Conservation (phyloP, 2,888 invertebrate genomes). For the Troides helena region DNA sequence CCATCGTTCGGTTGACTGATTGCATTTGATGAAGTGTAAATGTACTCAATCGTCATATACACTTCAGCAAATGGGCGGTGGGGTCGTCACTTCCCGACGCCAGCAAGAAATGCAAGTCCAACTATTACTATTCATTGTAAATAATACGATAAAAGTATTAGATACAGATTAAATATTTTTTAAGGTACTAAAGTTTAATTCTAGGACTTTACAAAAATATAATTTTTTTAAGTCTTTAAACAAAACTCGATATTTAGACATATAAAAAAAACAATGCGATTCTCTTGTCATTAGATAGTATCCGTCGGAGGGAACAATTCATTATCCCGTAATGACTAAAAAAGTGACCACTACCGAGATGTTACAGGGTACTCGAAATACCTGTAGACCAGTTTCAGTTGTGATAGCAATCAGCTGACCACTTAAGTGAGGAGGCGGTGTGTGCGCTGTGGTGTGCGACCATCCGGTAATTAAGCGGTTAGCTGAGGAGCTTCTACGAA, state of each 20-base stretch:
- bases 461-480: constrained; percentile 20
- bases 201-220: too few relatives aligned
- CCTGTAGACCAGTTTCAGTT: constrained; percentile 22
- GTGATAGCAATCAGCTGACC: constrained; percentile 21
- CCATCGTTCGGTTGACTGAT: too few relatives aligned
- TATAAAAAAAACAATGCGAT: neutral
- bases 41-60: too few relatives aligned
- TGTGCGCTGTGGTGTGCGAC: neutral
- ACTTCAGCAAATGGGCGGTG: too few relatives aligned
- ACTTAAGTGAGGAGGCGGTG: constrained; percentile 14
- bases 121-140: too few relatives aligned
- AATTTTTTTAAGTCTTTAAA: too few relatives aligned
- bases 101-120: too few relatives aligned
- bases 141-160: too few relatives aligned
- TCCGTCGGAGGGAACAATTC: neutral
- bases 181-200: too few relatives aligned
- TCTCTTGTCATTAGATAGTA: neutral
- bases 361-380: constrained; percentile 18
- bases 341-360: constrained; percentile 7
- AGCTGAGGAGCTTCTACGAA: constrained; percentile 16
- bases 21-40: too few relatives aligned
- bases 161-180: too few relatives aligned
- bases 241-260: neutral
- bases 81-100: too few relatives aligned
- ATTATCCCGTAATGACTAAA: constrained; percentile 20